These are phyloP conservation scores for Crenichthys baileyi DNA, from an alignment of 2,797 vertebrate species.

Conservation along the genomic window DNA sequence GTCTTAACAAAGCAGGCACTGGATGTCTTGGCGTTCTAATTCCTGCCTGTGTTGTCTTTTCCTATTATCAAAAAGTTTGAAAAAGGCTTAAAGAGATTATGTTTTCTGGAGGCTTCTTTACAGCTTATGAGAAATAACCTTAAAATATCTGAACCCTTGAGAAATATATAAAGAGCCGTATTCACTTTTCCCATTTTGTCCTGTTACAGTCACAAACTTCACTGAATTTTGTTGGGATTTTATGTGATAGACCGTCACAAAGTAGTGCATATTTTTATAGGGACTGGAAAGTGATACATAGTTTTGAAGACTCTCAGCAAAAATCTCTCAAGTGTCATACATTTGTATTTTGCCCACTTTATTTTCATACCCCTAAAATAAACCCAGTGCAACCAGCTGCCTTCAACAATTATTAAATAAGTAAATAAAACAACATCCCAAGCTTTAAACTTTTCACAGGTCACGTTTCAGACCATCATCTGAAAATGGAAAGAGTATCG, in stretches of 20 bases:
- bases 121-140: neutral
- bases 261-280: neutral
- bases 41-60: neutral
- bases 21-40: neutral
- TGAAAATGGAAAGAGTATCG: too few species aligned
- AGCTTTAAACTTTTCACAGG: too few species aligned
- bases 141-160: neutral
- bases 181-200: neutral
- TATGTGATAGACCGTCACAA: neutral
- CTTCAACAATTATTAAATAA: too few species aligned
- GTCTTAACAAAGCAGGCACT: neutral
- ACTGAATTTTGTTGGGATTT: neutral
- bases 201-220: neutral
- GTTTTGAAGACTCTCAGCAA: neutral
- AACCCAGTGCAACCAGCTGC: neutral
- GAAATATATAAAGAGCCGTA: neutral
- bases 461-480: too few species aligned
- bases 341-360: neutral
- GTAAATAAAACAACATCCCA: too few species aligned
- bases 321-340: too few species aligned
- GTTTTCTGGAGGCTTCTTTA: neutral
- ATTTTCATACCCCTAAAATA: neutral
- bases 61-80: neutral
- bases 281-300: neutral
- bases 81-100: neutral